Percentiles rank a stretch among this genome's conserved stretches.
These are phyloP conservation scores for Tympanuchus pallidicinctus DNA, from an alignment of 2,113 vertebrate species.

Conservation along the genomic window DNA sequence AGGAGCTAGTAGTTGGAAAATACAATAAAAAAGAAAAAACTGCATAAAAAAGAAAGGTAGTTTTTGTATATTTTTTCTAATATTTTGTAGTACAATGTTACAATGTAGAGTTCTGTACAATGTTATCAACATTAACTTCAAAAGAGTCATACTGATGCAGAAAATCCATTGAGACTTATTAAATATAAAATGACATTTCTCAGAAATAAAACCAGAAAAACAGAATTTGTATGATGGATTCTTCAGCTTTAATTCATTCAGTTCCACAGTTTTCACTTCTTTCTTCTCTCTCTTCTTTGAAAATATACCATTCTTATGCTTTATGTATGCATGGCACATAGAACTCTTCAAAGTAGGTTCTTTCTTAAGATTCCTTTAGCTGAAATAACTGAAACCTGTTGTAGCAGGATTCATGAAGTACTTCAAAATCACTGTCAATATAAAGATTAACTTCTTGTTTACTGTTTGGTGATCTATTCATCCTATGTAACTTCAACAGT, in stretches of 20 bases:
- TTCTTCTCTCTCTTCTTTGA: not conserved
- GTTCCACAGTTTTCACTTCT: not conserved
- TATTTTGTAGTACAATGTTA: not conserved
- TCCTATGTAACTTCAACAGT: fast-evolving
- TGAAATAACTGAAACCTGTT: not conserved
- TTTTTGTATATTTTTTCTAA: not conserved
- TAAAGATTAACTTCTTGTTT: not conserved
- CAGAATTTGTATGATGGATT: not conserved
- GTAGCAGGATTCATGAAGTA: not conserved
- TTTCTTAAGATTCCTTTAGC: not conserved
- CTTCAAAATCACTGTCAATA: not conserved
- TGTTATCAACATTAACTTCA: not conserved
- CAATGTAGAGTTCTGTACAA: not conserved
- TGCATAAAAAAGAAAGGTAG: not conserved
- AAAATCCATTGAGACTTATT: not conserved
- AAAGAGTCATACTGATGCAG: not conserved
- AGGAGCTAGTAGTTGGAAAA: not conserved
- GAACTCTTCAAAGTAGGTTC: not conserved
- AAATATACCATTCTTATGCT: not conserved
- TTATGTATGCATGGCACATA: not conserved
- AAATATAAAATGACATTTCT: not conserved
- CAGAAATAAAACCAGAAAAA: not conserved
- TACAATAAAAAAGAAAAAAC: not conserved
- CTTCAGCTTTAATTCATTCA: not conserved
- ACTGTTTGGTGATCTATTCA: not conserved